These are phyloP conservation scores for Myocastor coypus DNA, from an alignment of 2,113 vertebrate genomes.

Conservation along the genomic window DNA sequence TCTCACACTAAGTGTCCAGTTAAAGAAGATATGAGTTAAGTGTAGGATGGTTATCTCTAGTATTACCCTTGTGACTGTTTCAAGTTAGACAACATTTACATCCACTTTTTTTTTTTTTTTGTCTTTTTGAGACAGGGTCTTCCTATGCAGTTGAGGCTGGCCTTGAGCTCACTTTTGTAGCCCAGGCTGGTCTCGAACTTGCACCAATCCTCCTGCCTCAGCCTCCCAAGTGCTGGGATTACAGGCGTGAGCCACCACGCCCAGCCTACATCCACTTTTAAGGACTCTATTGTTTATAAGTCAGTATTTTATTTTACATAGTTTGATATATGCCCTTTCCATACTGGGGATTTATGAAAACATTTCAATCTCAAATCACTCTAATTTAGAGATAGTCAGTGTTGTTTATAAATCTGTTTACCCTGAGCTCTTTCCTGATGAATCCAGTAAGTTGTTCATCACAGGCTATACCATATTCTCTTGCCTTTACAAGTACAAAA, in stretches of 20 bases:
- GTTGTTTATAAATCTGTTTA: constrained; percentile 37
- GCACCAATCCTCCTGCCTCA: too few species aligned
- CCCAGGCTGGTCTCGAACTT: too few species aligned
- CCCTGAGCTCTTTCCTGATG: background rate
- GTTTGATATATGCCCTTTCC: background rate
- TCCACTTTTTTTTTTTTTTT: too few species aligned
- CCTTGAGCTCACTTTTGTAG: too few species aligned
- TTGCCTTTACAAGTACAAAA: background rate
- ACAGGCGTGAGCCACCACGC: too few species aligned
- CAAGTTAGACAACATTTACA: background rate
- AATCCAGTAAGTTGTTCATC: background rate
- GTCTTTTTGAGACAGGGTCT: too few species aligned
- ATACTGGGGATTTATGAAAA: background rate
- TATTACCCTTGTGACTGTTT: constrained; percentile 13
- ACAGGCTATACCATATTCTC: background rate
- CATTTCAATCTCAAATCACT: constrained; percentile 50
- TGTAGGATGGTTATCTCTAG: background rate
- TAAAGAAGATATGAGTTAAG: constrained; percentile 28
- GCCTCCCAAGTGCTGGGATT: too few species aligned
- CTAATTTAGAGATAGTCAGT: constrained; percentile 41
- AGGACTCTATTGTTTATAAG: constrained; percentile 23
- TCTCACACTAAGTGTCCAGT: background rate
- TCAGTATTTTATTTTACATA: constrained; percentile 9
- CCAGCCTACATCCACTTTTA: background rate
- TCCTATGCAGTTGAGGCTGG: too few species aligned